These are phyloP conservation scores for Petrosia ficiformis DNA, from an alignment of 37 sponge, comb jelly and placozoan genomes.

Conservation along the genomic window DNA sequence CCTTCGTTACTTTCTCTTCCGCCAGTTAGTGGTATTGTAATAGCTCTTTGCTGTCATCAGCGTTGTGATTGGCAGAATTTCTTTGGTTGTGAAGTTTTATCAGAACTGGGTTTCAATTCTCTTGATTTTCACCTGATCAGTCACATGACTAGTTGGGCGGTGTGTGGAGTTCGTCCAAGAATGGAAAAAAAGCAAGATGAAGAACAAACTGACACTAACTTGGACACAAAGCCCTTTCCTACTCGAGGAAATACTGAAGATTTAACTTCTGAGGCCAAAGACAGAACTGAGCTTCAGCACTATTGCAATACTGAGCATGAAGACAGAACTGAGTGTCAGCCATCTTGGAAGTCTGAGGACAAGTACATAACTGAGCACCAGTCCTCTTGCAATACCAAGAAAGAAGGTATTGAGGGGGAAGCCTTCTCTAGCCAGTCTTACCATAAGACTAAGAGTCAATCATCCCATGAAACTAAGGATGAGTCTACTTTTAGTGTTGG, in stretches of 20 bases:
- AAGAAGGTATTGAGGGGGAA: no score
- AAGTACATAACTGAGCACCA: no score
- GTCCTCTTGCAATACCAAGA: no score
- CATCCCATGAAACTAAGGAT: no score
- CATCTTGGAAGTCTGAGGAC: no score
- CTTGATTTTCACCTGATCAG: constrained; percentile 69
- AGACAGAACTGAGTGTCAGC: no score
- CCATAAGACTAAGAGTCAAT: no score
- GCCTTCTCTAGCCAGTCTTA: no score
- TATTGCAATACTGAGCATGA: no score
- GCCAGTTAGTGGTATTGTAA: constrained; percentile 34
- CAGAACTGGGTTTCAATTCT: constrained; percentile 54
- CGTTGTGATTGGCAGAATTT: constrained; percentile 74
- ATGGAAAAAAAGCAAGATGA: not conserved
- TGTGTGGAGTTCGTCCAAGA: constrained; percentile 64
- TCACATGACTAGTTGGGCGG: constrained; percentile 88
- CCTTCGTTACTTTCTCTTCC: no score
- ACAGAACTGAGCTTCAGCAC: no score
- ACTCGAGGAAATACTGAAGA: not conserved
- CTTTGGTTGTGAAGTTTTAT: constrained; percentile 55
- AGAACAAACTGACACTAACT: not conserved
- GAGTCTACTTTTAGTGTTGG: not conserved
- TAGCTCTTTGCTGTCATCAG: constrained; percentile 93
- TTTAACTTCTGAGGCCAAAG: not conserved
- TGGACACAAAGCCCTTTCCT: not conserved